Evolutionary conservation across 2,888 invertebrate species (phyloP), one percentile per base, ranked within the genome.

Genomic region (Cantharis rufa): DNA sequence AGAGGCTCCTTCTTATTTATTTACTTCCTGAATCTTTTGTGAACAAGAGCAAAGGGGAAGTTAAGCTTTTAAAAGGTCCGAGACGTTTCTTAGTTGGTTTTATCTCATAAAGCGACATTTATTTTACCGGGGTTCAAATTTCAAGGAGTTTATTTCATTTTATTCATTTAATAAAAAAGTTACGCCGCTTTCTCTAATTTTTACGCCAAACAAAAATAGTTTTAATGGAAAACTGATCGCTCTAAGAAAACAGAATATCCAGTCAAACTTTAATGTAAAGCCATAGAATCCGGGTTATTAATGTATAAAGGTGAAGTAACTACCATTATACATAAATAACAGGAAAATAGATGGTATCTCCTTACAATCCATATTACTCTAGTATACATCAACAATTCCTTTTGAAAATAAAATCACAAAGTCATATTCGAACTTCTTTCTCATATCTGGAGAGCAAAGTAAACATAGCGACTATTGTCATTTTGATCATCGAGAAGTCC

Each of bases 321-420:
- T 48, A 64, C 66, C 64, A 76, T 66, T 72, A 77, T 80, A 80
- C 80, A 81, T 80, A 81, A 80, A 80, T 80, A 81, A 81, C 80
- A 81, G 75, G 78, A 72, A 80, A 79, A 76, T 75, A 76, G 79
- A 81, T 80, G 78, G 79, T 80, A 80, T 81, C 78, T 72, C 78
- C 71, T 80, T 78, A 80, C 81, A 80, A 79, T 80, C 80, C 80
- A 77, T 80, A 79, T 78, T 74, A 74, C 76, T 76, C 72, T 73
- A 75, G 73, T 75, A 74, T 77, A 77, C 80, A 79, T 78, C 76
- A 76, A 68, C 74, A 79, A 80, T 77, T 78, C 79, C 74, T 78
- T 79, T 80, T 80, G 80, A 76, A 64, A 24, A 66, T 21, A 66
- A 48, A 48, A 48, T 48, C 48, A n/a, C 48, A 48, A 48, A 48